Base-by-base conservation (phyloP, 2,797 vertebrate genomes). In the Amblyopsis hoosieri region DNA sequence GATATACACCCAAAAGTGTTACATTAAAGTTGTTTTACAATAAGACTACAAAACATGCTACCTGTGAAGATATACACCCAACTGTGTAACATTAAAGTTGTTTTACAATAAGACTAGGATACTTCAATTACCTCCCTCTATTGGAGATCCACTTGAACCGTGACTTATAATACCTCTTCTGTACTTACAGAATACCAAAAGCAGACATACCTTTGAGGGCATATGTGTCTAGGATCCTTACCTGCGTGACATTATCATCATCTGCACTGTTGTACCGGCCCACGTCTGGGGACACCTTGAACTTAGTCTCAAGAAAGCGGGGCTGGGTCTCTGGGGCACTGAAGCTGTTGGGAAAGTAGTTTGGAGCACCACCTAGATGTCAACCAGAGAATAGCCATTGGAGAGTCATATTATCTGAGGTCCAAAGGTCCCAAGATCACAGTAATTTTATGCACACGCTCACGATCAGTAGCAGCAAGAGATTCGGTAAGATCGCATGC, bases 291-390 rank as follows among this genome's bases (percentile, higher is more conserved):
- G 94, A 93, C 37, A 80, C 77, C 0, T 0, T 64, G 57, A 67
- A 42, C 15, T 57, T 67, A 0, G 91, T 91, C 81, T 98, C 94
- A 64, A 86, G 31, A 12, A 78, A 81, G 0, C 0, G 0, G 0
- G 73, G 85, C 79, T 95, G 93, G 0, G 78, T 74, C 0, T 95
- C 91, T 0, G 97, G 95, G 1, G 94, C 96, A 2, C 90, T 91
- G 79, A 99, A 99, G 87, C 97, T 99, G 80, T 99, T 99, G 12
- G 97, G 97, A 54, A 87, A 98, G 78, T 99, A 99, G 82, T 98
- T 99, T 12, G 97, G 97, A 47, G 96, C 94, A 0, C 97, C 96
- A 63, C 95, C 97, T 99, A 62, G n/a, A 76, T 80, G 60, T 14
- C 45, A 60, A 48, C 72, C 46, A 17, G 11, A 64, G 8, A 57